Percentiles rank a stretch among this genome's conserved stretches.
phyloP scores from a whole-genome alignment of 2,888 invertebrate genomes.

The Schizaphis graminum region DNA sequence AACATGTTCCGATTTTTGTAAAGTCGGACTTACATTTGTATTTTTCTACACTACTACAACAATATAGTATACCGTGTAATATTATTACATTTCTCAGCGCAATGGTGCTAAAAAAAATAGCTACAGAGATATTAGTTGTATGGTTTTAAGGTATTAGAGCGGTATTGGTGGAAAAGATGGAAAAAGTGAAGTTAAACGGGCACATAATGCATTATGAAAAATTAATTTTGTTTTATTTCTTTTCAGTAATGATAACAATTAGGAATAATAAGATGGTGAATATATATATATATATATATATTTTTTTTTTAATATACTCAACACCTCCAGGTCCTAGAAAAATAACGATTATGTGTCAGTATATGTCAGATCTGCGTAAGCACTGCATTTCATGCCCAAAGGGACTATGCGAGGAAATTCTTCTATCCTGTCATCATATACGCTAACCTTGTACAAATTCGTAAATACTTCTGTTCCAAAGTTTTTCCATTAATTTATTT shows the following conservation, averaged over 20 bases:
- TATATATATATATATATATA: not conserved
- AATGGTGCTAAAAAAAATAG: not conserved
- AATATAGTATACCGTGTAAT: not conserved
- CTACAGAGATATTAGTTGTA: not conserved
- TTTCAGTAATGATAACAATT: not conserved
- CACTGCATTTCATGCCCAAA: not conserved
- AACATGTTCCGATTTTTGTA: conserved; percentile 23
- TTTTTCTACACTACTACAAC: not conserved
- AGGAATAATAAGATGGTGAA: not conserved
- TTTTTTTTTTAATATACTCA: not conserved
- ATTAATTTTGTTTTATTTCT: not conserved
- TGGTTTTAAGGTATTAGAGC: not conserved
- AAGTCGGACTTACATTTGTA: not conserved
- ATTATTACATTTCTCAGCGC: not conserved
- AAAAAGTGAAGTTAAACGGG: not conserved
- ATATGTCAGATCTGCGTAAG: not conserved
- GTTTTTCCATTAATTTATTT: not conserved
- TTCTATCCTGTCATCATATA: not conserved
- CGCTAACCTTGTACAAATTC: not conserved
- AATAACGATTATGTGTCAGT: not conserved
- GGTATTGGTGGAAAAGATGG: not conserved
- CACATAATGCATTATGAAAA: not conserved
- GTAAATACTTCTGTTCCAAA: not conserved
- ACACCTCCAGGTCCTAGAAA: not conserved
- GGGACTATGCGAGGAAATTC: not conserved